A percentile compares a stretch with the other conserved stretches of the same genome.
phyloP scores from a whole-genome alignment of 2,113 vertebrate species.

The Syngnathoides biaculeatus region DNA sequence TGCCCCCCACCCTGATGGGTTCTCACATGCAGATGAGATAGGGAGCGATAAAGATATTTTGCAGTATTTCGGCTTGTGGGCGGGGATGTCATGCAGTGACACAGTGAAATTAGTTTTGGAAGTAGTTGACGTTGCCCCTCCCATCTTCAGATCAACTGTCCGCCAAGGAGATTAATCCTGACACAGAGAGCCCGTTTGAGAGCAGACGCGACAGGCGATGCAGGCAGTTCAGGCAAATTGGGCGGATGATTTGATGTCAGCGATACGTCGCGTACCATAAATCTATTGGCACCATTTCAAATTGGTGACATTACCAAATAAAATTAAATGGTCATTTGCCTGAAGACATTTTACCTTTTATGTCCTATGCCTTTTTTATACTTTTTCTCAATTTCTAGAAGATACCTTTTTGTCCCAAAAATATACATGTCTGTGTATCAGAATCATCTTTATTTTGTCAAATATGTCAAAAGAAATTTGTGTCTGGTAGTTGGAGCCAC shows the following conservation, averaged over 20 bases:
- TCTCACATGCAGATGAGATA: slow-evolving; percentile 71
- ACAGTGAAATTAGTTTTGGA: slow-evolving; percentile 65
- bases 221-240: slow-evolving; percentile 31
- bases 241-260: slow-evolving; percentile 24
- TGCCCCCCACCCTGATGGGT: slow-evolving; percentile 46
- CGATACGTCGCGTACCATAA: slow-evolving; percentile 37
- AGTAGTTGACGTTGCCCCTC: slow-evolving; percentile 38
- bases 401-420: no score
- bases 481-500: no score
- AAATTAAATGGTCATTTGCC: background rate
- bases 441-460: no score
- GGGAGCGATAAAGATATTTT: slow-evolving; percentile 70
- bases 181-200: slow-evolving; percentile 35
- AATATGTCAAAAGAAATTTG: no score
- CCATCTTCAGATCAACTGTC: slow-evolving; percentile 53
- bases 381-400: background rate
- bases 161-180: slow-evolving; percentile 60
- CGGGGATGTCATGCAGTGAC: slow-evolving; percentile 32
- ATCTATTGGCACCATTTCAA: slow-evolving; percentile 13
- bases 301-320: slow-evolving; percentile 1
- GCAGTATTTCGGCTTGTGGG: slow-evolving; percentile 35
- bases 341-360: background rate
- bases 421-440: no score
- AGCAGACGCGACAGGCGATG: slow-evolving; percentile 31
- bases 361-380: background rate